These are phyloP conservation scores for Rhegmatorhina hoffmannsi DNA, from an alignment of 2,113 vertebrate species.

Conservation along the genomic window DNA sequence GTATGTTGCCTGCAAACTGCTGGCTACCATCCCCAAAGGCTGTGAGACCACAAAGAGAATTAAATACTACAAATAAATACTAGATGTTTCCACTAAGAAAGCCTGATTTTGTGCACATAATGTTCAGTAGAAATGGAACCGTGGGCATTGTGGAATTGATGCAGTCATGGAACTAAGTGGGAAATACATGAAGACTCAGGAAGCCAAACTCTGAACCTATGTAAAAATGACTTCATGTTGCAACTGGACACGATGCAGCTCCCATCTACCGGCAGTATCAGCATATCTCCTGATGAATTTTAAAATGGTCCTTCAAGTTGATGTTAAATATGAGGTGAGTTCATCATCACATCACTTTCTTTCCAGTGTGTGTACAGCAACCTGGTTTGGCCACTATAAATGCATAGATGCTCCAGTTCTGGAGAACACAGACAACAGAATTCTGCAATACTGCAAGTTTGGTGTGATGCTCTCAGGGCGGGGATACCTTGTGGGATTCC, in stretches of 20 bases:
- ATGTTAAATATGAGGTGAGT: not conserved
- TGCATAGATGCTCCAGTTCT: fast-evolving
- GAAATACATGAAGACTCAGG: not conserved
- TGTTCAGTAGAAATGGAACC: not conserved
- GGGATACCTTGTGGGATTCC: not conserved
- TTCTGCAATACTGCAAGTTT: fast-evolving
- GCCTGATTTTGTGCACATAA: fast-evolving
- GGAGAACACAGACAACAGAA: fast-evolving
- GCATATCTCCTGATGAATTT: not conserved
- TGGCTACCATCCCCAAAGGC: not conserved
- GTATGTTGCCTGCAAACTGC: not conserved
- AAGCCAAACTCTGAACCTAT: not conserved
- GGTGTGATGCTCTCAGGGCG: no score
- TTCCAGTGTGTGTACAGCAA: fast-evolving
- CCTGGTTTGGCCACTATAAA: not conserved
- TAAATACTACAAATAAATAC: not conserved
- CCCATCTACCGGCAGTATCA: no score
- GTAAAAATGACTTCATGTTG: not conserved
- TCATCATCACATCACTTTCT: fast-evolving
- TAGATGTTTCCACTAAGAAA: not conserved
- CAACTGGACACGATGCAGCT: not conserved
- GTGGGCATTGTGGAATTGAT: not conserved
- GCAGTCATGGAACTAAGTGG: not conserved
- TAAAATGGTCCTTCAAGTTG: not conserved
- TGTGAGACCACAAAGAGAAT: not conserved